phyloP scores from a whole-genome alignment of 1,140 invertebrate species.

The Drusus annulatus region DNA sequence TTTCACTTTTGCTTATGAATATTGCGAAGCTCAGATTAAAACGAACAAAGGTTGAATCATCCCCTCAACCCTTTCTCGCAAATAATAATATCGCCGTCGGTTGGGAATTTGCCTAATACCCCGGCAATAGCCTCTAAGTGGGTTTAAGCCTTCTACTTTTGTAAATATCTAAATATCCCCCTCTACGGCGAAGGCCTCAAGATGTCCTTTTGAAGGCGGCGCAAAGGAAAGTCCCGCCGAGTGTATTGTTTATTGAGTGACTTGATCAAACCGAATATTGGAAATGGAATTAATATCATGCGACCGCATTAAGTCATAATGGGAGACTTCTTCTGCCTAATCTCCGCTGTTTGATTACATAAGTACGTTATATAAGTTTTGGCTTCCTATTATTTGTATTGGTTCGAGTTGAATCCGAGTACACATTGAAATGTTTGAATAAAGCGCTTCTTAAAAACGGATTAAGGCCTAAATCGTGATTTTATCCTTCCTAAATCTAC shows the following conservation, averaged over 20 bases:
- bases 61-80: not conserved
- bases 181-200: not conserved
- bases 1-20: no score
- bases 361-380: not conserved
- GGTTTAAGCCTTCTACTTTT: slow-evolving; percentile 16
- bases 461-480: no score
- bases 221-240: slow-evolving; percentile 1
- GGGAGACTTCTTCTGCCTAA: not conserved
- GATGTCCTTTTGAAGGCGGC: slow-evolving; percentile 40
- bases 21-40: no score
- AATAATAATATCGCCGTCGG: slow-evolving; percentile 17
- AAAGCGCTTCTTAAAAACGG: no score
- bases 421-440: no score
- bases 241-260: slow-evolving; percentile 46
- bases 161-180: slow-evolving; percentile 21
- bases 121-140: slow-evolving; percentile 6
- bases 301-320: slow-evolving; percentile 10
- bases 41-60: slow-evolving; percentile 12
- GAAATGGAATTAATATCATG: slow-evolving; percentile 30
- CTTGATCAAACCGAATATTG: slow-evolving; percentile 32
- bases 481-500: no score
- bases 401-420: no score
- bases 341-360: not conserved
- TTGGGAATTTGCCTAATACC: slow-evolving; percentile 34
- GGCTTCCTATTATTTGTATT: no score